phyloP scores from a whole-genome alignment of 2,888 invertebrate species.

The Escarpia spicata region DNA sequence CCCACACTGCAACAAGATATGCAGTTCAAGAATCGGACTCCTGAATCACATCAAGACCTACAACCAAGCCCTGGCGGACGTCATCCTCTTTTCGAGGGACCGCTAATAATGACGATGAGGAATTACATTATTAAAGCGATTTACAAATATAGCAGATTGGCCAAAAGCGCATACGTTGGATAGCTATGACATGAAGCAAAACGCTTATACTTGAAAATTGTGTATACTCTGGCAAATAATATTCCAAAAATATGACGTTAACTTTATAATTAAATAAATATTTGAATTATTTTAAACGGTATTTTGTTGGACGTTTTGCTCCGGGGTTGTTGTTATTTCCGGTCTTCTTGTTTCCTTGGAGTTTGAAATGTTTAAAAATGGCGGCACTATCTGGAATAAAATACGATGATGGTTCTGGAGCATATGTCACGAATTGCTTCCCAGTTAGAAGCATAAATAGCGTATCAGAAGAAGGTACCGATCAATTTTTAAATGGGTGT shows the following conservation, averaged over 20 bases:
- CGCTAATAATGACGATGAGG: too few relatives aligned
- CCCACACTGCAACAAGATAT: too few relatives aligned
- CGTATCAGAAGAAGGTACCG: conserved; percentile 3
- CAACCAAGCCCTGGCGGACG: too few relatives aligned
- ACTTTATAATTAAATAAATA: not conserved
- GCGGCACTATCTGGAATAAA: conserved; percentile 17
- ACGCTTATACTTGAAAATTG: too few relatives aligned
- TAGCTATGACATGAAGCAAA: not conserved
- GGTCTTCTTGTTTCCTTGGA: not conserved
- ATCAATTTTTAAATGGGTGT: not conserved
- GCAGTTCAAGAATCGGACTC: too few relatives aligned
- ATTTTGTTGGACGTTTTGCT: not conserved
- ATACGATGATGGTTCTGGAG: conserved; percentile 20
- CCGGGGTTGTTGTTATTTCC: not conserved
- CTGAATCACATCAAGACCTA: too few relatives aligned
- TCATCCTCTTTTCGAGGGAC: too few relatives aligned
- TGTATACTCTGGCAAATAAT: not conserved
- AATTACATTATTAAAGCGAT: not conserved
- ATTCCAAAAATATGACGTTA: not conserved
- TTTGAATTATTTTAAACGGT: not conserved
- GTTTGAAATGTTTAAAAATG: conserved; percentile 16
- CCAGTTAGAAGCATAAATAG: conserved; percentile 22
- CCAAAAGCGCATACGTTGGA: not conserved
- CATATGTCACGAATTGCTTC: conserved; percentile 24
- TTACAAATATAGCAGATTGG: not conserved